Conservation (phyloP, 2,113 vertebrate genomes). For the Charadrius vociferus region DNA sequence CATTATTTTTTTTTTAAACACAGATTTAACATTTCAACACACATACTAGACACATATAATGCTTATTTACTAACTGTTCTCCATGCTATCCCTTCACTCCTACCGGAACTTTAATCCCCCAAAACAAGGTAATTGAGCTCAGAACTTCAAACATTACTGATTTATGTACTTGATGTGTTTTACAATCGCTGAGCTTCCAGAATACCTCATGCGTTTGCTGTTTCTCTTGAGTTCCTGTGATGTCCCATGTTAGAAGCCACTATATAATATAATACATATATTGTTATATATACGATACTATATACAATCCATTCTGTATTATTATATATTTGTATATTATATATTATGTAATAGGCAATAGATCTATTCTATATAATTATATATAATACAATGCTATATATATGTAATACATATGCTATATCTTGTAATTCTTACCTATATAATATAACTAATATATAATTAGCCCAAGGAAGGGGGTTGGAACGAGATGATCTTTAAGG, state of each 20-base stretch:
- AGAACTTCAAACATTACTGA: neutral
- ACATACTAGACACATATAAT: neutral
- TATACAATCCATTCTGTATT: too few relatives aligned
- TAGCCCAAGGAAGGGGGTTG: too few relatives aligned
- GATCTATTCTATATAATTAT: too few relatives aligned
- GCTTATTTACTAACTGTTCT: neutral
- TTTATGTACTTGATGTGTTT: neutral
- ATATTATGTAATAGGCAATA: too few relatives aligned
- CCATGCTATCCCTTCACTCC: neutral
- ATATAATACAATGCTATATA: too few relatives aligned
- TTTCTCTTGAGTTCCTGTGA: neutral
- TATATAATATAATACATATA: neutral
- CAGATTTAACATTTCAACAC: neutral
- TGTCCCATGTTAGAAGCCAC: neutral
- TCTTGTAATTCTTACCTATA: too few relatives aligned
- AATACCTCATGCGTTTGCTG: neutral
- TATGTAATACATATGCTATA: too few relatives aligned
- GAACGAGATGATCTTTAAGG: too few relatives aligned
- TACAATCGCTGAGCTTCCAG: neutral
- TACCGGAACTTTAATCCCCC: neutral
- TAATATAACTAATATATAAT: too few relatives aligned
- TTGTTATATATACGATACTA: too few relatives aligned
- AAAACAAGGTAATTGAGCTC: neutral
- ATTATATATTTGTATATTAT: too few relatives aligned
- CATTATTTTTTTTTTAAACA: neutral